A percentile compares a stretch with the other conserved stretches of the same genome.
Conservation (phyloP, 2,113 vertebrate genomes). For the Ariopsis seemanni region DNA sequence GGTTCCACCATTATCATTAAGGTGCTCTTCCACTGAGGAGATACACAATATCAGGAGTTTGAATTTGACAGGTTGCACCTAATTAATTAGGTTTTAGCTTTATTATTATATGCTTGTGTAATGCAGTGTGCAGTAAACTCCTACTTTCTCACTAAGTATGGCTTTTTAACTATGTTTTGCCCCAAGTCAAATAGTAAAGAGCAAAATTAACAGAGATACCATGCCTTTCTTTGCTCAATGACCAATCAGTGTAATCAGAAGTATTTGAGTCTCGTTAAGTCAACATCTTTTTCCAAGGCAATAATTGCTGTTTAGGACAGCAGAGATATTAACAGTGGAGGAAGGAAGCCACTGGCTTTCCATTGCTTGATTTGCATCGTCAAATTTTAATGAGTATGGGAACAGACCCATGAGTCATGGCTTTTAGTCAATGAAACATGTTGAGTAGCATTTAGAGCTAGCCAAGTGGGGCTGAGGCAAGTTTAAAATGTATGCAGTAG, state of each 20-base stretch:
- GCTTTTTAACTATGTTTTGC: slow-evolving; percentile 50
- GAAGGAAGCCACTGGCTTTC: slow-evolving; percentile 6
- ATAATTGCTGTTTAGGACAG: not conserved
- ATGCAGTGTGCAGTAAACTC: not conserved
- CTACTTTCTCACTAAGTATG: not conserved
- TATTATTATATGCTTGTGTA: not conserved
- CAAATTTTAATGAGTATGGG: slow-evolving; percentile 37
- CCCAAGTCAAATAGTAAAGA: slow-evolving; percentile 59
- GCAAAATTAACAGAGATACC: slow-evolving; percentile 60
- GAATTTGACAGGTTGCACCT: not conserved
- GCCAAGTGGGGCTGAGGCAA: not conserved
- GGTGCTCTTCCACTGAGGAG: not conserved
- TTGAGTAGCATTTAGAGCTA: slow-evolving; percentile 21
- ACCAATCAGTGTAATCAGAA: slow-evolving; percentile 69
- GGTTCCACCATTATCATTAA: not conserved
- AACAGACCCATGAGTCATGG: not conserved
- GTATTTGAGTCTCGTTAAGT: slow-evolving; percentile 57
- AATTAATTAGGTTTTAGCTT: too few relatives aligned
- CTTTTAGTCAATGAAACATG: slow-evolving; percentile 31
- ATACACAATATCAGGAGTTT: not conserved
- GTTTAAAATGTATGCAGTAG: slow-evolving; percentile 61
- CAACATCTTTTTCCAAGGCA: slow-evolving; percentile 43
- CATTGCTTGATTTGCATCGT: slow-evolving; percentile 5
- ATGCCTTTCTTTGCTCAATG: slow-evolving; percentile 62
- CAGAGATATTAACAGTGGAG: slow-evolving; percentile 31